Conservation (phyloP, 2,888 invertebrate species). For the Gastrophysa polygoni region DNA sequence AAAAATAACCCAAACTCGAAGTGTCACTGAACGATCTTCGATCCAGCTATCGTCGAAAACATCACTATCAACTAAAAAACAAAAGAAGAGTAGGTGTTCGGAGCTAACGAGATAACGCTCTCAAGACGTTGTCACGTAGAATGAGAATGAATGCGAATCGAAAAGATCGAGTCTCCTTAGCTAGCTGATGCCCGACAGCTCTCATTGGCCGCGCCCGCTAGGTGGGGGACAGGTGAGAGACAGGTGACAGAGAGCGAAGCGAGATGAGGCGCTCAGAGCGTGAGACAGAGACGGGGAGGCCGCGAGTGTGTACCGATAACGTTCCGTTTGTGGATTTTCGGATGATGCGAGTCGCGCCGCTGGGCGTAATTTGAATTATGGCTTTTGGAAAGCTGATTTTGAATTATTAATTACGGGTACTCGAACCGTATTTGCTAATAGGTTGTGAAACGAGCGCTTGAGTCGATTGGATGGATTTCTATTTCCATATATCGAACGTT, state of each 20-base stretch:
- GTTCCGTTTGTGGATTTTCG: slow-evolving; percentile 27
- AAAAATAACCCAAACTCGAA: slow-evolving; percentile 14
- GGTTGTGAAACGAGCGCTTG: slow-evolving; percentile 15
- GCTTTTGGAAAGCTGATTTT: slow-evolving; percentile 33
- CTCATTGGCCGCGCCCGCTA: slow-evolving; percentile 45
- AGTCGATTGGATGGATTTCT: neutral
- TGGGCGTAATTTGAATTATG: slow-evolving; percentile 21
- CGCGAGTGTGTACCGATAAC: slow-evolving; percentile 22
- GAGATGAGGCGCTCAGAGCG: slow-evolving; percentile 14
- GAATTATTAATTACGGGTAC: slow-evolving; percentile 31
- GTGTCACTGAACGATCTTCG: slow-evolving; percentile 20
- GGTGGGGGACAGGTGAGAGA: slow-evolving; percentile 54
- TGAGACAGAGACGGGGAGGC: slow-evolving; percentile 19
- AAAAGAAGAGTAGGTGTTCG: slow-evolving; percentile 21
- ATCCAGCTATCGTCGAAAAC: slow-evolving; percentile 15
- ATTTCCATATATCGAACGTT: neutral
- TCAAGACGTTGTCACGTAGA: slow-evolving; percentile 42
- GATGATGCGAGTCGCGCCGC: slow-evolving; percentile 22
- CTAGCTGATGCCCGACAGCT: slow-evolving; percentile 40
- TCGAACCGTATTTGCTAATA: slow-evolving; percentile 20
- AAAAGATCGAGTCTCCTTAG: slow-evolving; percentile 51
- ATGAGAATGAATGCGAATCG: slow-evolving; percentile 44
- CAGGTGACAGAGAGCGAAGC: slow-evolving; percentile 38
- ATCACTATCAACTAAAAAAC: slow-evolving; percentile 29
- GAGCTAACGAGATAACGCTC: slow-evolving; percentile 19